Evolutionary conservation across 35 echinoderm and acorn worm genomes (phyloP), one percentile per base, ranked within the genome.

Genomic region (Ophioderma brevispina): DNA sequence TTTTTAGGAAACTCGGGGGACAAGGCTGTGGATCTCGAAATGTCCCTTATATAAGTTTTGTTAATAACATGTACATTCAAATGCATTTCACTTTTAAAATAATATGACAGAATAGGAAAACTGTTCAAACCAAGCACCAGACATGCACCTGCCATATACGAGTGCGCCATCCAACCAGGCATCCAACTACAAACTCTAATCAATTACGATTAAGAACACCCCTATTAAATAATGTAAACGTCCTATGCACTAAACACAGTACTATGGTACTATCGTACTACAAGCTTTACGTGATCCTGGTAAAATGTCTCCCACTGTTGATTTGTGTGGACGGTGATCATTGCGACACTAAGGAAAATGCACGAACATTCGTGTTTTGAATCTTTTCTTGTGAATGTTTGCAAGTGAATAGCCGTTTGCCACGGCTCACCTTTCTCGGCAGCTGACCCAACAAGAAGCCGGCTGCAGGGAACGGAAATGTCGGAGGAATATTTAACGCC

Each of bases 401-500:
- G n/a, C 59, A 70, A 25, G 5, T 46, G 17, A 13, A 8, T 70
- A 70, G 59, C 59, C 59, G 59, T 70, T 70, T 70, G n/a, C 5
- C 10, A 30, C 59, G 59, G 59, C 59, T 70, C 1, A 70, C 59
- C 41, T 25, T 18, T 70, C n/a, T 70, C 59, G 28, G 59, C 59
- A 70, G 28, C 17, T 70, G 28, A 30, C 59, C n/a, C 10, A 70
- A 8, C 41, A 46, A 46, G 17, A 46, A 46, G 41, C 41, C 41
- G 41, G 41, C 41, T 46, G 41, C 41, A 17, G 23, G 59, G n/a
- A 70, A 70, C 15, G 15, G 28, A 6, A 70, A 90, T 90, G 89
- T 56, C 89, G 80, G 81, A 46, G 36, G 81, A 90, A 42, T 70
- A 11, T 46, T 36, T 90, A 75, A 59, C 55, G 33, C 32, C 63